These are phyloP conservation scores for Coronaproctus castanopsis DNA, from an alignment of 2,888 invertebrate species.

Conservation along the genomic window DNA sequence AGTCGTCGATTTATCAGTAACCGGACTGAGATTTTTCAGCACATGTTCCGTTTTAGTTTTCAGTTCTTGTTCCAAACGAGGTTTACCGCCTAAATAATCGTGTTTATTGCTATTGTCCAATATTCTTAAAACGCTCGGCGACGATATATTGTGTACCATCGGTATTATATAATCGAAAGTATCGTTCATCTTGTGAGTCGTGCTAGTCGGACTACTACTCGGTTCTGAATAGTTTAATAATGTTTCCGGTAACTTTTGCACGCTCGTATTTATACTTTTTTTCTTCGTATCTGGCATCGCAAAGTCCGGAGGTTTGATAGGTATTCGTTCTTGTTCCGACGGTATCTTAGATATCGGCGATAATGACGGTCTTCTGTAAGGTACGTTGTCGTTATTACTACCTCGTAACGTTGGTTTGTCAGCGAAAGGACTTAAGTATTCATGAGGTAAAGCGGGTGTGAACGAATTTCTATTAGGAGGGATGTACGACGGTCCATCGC, in stretches of 20 bases:
- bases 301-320: conserved; percentile 47
- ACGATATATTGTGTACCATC: conserved; percentile 35
- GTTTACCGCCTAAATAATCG: conserved; percentile 41
- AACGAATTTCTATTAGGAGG: conserved; percentile 53
- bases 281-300: conserved; percentile 36
- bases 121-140: conserved; percentile 66
- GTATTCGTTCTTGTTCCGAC: conserved; percentile 66
- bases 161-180: conserved; percentile 38
- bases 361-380: conserved; percentile 56
- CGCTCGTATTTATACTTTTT: conserved; percentile 52
- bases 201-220: conserved; percentile 20
- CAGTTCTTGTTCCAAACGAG: conserved; percentile 24
- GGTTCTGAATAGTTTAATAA: conserved; percentile 21
- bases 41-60: conserved; percentile 26
- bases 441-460: conserved; percentile 65
- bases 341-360: conserved; percentile 38
- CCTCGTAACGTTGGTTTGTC: conserved; percentile 69
- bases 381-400: conserved; percentile 35
- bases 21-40: conserved; percentile 6
- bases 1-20: conserved; percentile 5
- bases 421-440: conserved; percentile 68
- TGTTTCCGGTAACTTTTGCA: conserved; percentile 29
- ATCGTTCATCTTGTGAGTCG: conserved; percentile 22
- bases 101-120: conserved; percentile 65
- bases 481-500: conserved; percentile 6